These are phyloP conservation scores for Indicator maculatus DNA, from an alignment of 2,113 vertebrate species.

Conservation along the genomic window DNA sequence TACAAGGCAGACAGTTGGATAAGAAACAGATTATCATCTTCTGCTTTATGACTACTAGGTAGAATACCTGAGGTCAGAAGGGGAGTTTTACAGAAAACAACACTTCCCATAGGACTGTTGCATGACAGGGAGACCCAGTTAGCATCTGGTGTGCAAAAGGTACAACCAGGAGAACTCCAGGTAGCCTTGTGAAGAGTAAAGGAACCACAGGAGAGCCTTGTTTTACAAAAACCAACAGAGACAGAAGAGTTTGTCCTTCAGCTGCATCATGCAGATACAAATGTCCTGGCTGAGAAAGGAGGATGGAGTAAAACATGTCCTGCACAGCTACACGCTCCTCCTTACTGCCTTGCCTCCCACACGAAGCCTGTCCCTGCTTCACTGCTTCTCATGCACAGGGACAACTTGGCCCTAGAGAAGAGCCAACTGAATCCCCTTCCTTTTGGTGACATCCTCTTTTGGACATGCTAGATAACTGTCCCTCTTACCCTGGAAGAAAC, in stretches of 20 bases:
- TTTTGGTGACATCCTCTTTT: background rate
- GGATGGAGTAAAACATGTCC: background rate
- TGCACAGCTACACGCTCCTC: background rate
- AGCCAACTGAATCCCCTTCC: background rate
- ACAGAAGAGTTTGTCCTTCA: background rate
- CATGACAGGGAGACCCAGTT: background rate
- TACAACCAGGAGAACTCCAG: background rate
- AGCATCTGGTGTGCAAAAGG: background rate
- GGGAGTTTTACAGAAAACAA: background rate
- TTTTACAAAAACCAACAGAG: background rate
- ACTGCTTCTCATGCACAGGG: background rate
- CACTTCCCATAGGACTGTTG: background rate
- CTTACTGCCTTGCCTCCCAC: background rate
- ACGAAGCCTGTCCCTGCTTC: background rate
- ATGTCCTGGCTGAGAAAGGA: background rate
- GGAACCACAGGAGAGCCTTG: background rate
- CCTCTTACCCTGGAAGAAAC: background rate
- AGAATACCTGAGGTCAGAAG: constrained; percentile 2
- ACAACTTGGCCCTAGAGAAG: background rate
- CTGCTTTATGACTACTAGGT: background rate
- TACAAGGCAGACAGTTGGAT: background rate
- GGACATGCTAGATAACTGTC: background rate
- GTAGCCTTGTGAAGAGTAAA: background rate
- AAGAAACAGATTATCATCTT: constrained; percentile 35
- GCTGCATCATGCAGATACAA: background rate